A percentile compares a stretch with the other conserved stretches of the same genome.
Conservation (phyloP, 2,797 vertebrate genomes). For the Yasuhikotakia modesta region DNA sequence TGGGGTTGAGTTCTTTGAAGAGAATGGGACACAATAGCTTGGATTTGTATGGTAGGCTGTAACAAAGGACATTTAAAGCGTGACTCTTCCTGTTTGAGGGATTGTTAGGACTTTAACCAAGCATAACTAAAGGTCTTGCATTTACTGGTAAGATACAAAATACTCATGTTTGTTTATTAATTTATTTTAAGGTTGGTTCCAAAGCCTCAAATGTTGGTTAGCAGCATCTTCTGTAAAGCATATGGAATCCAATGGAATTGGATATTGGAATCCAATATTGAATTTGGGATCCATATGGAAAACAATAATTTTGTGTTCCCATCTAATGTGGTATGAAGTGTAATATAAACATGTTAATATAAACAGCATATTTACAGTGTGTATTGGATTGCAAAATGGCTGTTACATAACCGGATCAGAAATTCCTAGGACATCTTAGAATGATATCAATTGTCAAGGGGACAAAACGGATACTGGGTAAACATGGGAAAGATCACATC, state of each 20-base stretch:
- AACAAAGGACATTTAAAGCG: constrained; percentile 34
- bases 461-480: constrained; percentile 3
- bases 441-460: constrained; percentile 30
- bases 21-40: constrained; percentile 39
- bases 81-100: neutral
- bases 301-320: too few species aligned
- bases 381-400: constrained; percentile 7
- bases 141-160: constrained; percentile 18
- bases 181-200: too few species aligned
- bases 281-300: too few species aligned
- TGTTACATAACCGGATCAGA: constrained; percentile 15
- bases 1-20: constrained; percentile 67
- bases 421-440: constrained; percentile 28
- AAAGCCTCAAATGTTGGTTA: too few species aligned
- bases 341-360: constrained; percentile 13
- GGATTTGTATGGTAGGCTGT: constrained; percentile 9
- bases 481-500: neutral
- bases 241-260: too few species aligned
- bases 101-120: constrained; percentile 29
- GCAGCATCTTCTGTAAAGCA: too few species aligned
- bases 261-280: too few species aligned
- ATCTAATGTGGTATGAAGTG: neutral
- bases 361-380: constrained; percentile 13
- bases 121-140: neutral
- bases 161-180: too few species aligned